These are phyloP conservation scores for Petrocephalus microphthalmus DNA, from an alignment of 2,113 vertebrate species.

Conservation along the genomic window DNA sequence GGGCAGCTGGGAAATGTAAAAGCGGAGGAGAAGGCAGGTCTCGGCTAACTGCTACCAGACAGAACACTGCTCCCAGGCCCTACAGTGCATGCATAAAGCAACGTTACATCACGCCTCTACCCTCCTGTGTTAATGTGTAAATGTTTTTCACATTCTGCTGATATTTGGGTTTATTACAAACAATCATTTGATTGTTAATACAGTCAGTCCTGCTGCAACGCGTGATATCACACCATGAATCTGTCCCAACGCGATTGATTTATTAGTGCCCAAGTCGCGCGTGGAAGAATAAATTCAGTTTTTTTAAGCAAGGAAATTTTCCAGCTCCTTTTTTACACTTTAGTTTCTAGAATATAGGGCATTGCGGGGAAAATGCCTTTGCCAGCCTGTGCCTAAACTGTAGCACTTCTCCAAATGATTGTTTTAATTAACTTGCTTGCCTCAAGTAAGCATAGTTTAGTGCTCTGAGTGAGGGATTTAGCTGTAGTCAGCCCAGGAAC, in stretches of 20 bases:
- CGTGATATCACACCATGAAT: too few relatives aligned
- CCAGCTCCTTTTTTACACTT: too few relatives aligned
- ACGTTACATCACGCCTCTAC: not conserved
- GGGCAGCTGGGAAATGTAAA: not conserved
- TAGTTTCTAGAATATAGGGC: too few relatives aligned
- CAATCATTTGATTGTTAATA: not conserved
- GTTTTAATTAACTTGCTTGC: not conserved
- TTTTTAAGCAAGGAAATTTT: too few relatives aligned
- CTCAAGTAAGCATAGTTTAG: not conserved
- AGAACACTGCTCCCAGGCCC: not conserved
- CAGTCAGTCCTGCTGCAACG: not conserved
- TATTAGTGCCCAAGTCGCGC: too few relatives aligned
- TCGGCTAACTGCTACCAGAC: not conserved
- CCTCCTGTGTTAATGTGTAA: not conserved
- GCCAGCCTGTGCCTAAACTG: not conserved
- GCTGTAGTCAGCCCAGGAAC: not conserved
- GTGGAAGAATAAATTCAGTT: too few relatives aligned
- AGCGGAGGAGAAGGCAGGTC: not conserved
- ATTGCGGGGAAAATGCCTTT: not conserved
- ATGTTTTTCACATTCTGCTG: not conserved
- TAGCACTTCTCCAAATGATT: not conserved
- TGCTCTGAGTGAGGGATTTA: not conserved
- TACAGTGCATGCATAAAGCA: not conserved
- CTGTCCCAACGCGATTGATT: too few relatives aligned
- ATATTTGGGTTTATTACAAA: not conserved